Evolutionary conservation across 2,797 vertebrate species (phyloP).

Genomic region (Argentina silus): DNA sequence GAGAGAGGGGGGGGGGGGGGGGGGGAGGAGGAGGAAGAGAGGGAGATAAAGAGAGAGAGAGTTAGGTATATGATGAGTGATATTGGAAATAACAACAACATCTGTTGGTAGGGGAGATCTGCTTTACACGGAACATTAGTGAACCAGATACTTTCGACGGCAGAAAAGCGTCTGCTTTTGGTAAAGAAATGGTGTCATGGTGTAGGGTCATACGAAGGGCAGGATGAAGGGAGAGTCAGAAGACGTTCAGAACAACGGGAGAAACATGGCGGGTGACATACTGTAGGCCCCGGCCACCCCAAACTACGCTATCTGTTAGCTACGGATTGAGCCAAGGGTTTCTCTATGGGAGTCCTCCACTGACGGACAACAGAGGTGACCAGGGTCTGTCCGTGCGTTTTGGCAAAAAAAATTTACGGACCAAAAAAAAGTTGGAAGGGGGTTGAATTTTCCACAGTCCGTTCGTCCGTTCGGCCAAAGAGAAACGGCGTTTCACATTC

Average conservation of each 20-base stretch:
- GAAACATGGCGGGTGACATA: too few species aligned
- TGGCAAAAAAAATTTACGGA: too few species aligned
- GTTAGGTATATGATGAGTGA: slow-evolving; percentile 45
- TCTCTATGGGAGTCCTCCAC: too few species aligned
- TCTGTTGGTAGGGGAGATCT: slow-evolving; percentile 45
- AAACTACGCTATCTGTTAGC: too few species aligned
- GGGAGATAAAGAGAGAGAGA: slow-evolving; percentile 19
- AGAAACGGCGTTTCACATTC: neutral
- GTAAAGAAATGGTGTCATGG: neutral
- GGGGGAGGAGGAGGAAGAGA: neutral
- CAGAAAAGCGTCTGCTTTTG: slow-evolving; percentile 32
- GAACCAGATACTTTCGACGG: slow-evolving; percentile 32
- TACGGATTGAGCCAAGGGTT: too few species aligned
- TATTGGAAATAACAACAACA: slow-evolving; percentile 50
- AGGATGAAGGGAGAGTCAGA: too few species aligned
- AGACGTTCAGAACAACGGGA: too few species aligned
- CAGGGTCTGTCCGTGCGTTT: too few species aligned
- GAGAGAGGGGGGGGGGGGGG: neutral
- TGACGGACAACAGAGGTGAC: too few species aligned
- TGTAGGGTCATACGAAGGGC: neutral
- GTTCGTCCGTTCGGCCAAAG: neutral
- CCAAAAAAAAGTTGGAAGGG: too few species aligned
- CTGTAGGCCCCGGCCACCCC: too few species aligned
- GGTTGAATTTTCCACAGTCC: neutral
- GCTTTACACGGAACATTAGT: slow-evolving; percentile 40